Percentiles rank a stretch among this genome's conserved stretches.
These are phyloP conservation scores for Pristis pectinata DNA, from an alignment of 2,797 vertebrate genomes.

Conservation along the genomic window DNA sequence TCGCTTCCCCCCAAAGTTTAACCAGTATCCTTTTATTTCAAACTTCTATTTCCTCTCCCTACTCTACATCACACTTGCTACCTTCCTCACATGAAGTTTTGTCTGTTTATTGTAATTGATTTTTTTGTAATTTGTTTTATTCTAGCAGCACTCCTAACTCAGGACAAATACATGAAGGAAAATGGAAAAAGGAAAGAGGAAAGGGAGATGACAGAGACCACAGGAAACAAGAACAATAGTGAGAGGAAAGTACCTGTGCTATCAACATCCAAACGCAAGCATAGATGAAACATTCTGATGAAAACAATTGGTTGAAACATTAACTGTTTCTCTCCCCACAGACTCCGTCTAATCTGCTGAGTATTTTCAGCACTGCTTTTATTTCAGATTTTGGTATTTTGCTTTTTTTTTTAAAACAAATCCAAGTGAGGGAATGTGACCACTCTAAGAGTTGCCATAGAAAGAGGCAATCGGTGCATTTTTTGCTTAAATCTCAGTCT, in stretches of 20 bases:
- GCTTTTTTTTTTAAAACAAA: not conserved
- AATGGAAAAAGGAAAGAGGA: not conserved
- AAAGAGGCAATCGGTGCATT: not conserved
- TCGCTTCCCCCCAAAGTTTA: not conserved
- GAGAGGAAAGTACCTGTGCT: not conserved
- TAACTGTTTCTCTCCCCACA: no score
- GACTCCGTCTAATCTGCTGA: no score
- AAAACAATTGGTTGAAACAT: no score
- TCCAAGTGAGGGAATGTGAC: no score
- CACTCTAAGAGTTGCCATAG: no score
- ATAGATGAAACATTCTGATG: no score
- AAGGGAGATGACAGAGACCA: not conserved
- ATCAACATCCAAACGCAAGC: not conserved
- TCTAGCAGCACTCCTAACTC: not conserved
- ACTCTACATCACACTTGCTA: not conserved
- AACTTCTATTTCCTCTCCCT: not conserved
- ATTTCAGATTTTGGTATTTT: no score
- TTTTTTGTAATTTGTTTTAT: not conserved
- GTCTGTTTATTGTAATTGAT: not conserved
- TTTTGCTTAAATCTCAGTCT: not conserved
- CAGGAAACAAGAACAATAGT: not conserved
- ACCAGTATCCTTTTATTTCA: not conserved
- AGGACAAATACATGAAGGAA: not conserved
- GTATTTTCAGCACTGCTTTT: no score
- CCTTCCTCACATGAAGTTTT: not conserved